A percentile compares a stretch with the other conserved stretches of the same genome.
Evolutionary conservation across 2,888 invertebrate species (phyloP).

Genomic region (Hirtodrosophila confusa): DNA sequence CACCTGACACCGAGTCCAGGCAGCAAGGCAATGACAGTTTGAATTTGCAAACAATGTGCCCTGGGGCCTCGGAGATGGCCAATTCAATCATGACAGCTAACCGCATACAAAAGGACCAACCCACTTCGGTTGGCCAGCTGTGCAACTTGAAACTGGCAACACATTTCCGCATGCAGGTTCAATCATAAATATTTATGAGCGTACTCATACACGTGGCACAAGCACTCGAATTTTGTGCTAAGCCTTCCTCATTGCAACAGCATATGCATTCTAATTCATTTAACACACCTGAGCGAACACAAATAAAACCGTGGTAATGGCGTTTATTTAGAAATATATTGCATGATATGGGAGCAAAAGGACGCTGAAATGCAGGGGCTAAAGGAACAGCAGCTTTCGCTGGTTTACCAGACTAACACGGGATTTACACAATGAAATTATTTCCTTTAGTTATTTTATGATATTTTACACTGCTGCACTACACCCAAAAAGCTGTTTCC

Average conservation of each 20-base stretch:
- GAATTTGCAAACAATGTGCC: slow-evolving; percentile 4
- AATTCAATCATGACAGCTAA: slow-evolving; percentile 50
- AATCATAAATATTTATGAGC: slow-evolving; percentile 56
- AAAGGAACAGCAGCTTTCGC: slow-evolving; percentile 1
- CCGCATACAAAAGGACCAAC: slow-evolving; percentile 25
- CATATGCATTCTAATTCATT: slow-evolving; percentile 60
- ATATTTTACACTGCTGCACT: too few species aligned
- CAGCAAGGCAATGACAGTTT: slow-evolving; percentile 6
- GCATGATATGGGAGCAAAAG: background rate
- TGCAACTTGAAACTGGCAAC: slow-evolving; percentile 17
- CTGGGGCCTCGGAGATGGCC: slow-evolving; percentile 26
- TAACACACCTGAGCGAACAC: slow-evolving; percentile 47
- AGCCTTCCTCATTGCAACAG: slow-evolving; percentile 14
- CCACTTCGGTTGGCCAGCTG: slow-evolving; percentile 2
- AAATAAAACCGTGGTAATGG: slow-evolving; percentile 42
- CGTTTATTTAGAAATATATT: slow-evolving; percentile 51
- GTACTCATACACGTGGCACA: slow-evolving; percentile 4
- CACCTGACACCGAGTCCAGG: slow-evolving; percentile 15
- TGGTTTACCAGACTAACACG: too few species aligned
- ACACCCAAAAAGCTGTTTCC: too few species aligned
- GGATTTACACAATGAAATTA: too few species aligned
- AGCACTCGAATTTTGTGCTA: slow-evolving; percentile 5
- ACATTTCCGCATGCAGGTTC: slow-evolving; percentile 17
- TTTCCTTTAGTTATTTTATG: background rate
- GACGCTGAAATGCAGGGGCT: background rate